These are phyloP conservation scores for Sebastes schlegelii DNA, from an alignment of 2,113 vertebrate species.

Conservation along the genomic window DNA sequence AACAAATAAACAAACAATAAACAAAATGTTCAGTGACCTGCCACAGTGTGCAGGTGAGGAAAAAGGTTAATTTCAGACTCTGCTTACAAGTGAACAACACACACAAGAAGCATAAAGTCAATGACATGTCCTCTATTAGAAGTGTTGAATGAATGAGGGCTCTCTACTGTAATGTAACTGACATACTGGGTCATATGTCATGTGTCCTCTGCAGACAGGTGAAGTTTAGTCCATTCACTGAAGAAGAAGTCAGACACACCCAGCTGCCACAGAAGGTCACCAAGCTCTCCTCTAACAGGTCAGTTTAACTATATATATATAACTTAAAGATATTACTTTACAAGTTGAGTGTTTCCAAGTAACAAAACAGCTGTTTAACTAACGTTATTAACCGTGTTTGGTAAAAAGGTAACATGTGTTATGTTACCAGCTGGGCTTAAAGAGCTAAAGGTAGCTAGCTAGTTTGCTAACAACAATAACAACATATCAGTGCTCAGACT, in stretches of 20 bases:
- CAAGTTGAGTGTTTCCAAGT: background rate
- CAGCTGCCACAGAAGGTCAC: constrained; percentile 62
- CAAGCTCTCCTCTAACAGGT: background rate
- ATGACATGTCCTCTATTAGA: background rate
- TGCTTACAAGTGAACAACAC: too few species aligned
- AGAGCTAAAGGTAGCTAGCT: constrained; percentile 57
- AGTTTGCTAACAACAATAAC: too few species aligned
- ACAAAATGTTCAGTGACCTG: too few species aligned
- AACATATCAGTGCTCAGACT: background rate
- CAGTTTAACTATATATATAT: too few species aligned
- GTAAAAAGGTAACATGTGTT: background rate
- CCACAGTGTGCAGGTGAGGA: too few species aligned
- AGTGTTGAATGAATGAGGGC: background rate
- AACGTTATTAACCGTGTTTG: background rate
- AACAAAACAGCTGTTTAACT: background rate
- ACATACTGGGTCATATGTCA: constrained; percentile 6
- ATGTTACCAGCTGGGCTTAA: constrained; percentile 1
- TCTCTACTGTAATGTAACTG: background rate
- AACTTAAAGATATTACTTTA: background rate
- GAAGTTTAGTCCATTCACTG: background rate
- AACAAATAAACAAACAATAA: too few species aligned
- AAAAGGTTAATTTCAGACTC: too few species aligned
- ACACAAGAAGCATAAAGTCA: background rate
- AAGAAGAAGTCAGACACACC: background rate
- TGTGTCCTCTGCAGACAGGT: background rate